phyloP scores from a whole-genome alignment of 2,888 invertebrate genomes.

The Catonia carolina region DNA sequence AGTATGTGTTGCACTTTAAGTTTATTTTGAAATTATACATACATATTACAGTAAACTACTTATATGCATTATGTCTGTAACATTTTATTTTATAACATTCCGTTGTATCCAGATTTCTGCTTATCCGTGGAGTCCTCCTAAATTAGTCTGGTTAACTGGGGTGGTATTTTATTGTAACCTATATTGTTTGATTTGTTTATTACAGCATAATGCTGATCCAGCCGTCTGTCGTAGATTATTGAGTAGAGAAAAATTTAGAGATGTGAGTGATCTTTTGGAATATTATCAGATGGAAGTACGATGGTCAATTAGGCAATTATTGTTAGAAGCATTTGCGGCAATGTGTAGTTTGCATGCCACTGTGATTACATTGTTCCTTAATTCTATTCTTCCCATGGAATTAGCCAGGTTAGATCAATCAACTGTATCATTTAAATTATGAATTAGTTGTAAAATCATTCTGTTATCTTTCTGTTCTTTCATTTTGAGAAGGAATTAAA shows the following conservation, averaged over 20 bases:
- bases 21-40: no score
- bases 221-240: slow-evolving; percentile 79
- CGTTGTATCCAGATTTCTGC: no score
- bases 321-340: slow-evolving; percentile 79
- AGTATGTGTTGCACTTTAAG: no score
- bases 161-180: no score
- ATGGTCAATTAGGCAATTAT: slow-evolving; percentile 74
- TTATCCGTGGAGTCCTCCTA: no score
- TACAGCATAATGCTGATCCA: slow-evolving; percentile 85
- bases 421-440: background rate
- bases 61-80: no score
- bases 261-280: slow-evolving; percentile 76
- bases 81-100: no score
- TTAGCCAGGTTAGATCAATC: slow-evolving; percentile 59
- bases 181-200: slow-evolving; percentile 30
- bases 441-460: background rate
- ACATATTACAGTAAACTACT: no score
- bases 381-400: slow-evolving; percentile 85
- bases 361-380: slow-evolving; percentile 73
- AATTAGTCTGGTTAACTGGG: no score
- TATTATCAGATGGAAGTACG: slow-evolving; percentile 95
- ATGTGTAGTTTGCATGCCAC: slow-evolving; percentile 79
- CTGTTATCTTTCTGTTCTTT: background rate
- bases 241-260: slow-evolving; percentile 74
- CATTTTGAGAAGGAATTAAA: no score